Conservation (phyloP, 1,140 invertebrate species). For the Zaprionus vittiger region DNA sequence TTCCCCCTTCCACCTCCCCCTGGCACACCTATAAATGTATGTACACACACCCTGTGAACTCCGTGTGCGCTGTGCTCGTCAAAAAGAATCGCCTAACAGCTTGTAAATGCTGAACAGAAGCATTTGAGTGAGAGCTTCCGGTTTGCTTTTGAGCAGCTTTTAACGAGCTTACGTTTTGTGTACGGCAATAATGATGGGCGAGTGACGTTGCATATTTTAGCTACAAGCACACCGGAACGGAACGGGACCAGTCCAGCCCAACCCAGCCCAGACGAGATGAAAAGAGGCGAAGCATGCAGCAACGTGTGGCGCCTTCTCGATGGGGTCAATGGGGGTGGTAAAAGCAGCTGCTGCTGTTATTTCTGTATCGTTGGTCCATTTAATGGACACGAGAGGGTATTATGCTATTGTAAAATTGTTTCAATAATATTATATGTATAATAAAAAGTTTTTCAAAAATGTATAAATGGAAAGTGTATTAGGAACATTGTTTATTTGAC, state of each 20-base stretch:
- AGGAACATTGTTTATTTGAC: too few species aligned
- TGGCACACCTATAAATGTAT: neutral
- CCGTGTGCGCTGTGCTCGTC: neutral
- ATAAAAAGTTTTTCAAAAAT: too few species aligned
- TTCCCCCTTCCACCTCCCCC: neutral
- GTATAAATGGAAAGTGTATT: too few species aligned
- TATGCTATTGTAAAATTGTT: neutral
- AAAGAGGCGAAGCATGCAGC: neutral
- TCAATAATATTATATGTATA: too few species aligned
- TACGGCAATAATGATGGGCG: conserved; percentile 58
- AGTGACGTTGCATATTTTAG: conserved; percentile 73
- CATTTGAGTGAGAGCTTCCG: conserved; percentile 50
- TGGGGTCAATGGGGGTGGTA: too few species aligned
- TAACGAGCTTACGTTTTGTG: conserved; percentile 69
- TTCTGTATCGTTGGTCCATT: neutral
- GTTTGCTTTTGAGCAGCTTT: conserved; percentile 65
- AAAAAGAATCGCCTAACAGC: conserved; percentile 43
- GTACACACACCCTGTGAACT: neutral
- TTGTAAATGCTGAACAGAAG: conserved; percentile 51
- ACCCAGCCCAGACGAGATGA: neutral
- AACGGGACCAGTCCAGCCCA: neutral
- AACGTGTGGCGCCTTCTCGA: too few species aligned
- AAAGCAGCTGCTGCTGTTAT: neutral
- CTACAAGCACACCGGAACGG: conserved; percentile 18
- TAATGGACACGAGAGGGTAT: conserved; percentile 2